Evolutionary conservation across 2,113 vertebrate genomes (phyloP), one percentile per base, ranked within the genome.

Genomic region (Oryzias woworae): DNA sequence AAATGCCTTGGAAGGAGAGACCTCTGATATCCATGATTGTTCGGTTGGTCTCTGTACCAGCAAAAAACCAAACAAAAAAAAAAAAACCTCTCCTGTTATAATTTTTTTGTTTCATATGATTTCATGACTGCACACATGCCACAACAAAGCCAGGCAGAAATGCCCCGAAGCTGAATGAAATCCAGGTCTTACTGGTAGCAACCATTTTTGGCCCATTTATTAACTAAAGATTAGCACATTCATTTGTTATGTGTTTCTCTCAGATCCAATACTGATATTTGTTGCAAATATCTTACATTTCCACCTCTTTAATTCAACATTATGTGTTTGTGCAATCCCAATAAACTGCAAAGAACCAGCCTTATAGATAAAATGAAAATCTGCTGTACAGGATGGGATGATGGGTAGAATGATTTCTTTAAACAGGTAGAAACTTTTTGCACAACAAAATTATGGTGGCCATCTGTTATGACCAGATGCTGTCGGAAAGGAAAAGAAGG

Each of bases 21-120:
- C 73, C 69, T 85, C 69, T 84, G 80, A 83, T 83, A 82, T 82
- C 75, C 70, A 78, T 83, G 84, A 83, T 88, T 82, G 85, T 78
- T 73, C 71, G 17, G 20, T 73, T 80, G 81, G 75, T 59, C 71
- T n/a, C 48, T 71, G 58, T 71, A 50, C 78, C 80, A 78, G 77
- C 71, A 73, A 77, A 85, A 82, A 20, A 20, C 20, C 20, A 20
- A 20, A 20, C 20, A 20, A 20, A 20, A 82, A 84, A 82, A 73
- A 49, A 62, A 66, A 45, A 71, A 31, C 61, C 68, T 73, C 61
- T 28, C 26, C 5, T 6, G 26, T 28, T 28, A 28, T 81, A 58
- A n/a, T 75, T 53, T 36, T 56, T 36, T 73, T 69, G 49, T 84
- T 60, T 73, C 46, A 62, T 69, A 68, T 80, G 69, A 74, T 72